Evolutionary conservation across 2,888 invertebrate genomes (phyloP).

Genomic region (Hermaeophaga mercurialis): DNA sequence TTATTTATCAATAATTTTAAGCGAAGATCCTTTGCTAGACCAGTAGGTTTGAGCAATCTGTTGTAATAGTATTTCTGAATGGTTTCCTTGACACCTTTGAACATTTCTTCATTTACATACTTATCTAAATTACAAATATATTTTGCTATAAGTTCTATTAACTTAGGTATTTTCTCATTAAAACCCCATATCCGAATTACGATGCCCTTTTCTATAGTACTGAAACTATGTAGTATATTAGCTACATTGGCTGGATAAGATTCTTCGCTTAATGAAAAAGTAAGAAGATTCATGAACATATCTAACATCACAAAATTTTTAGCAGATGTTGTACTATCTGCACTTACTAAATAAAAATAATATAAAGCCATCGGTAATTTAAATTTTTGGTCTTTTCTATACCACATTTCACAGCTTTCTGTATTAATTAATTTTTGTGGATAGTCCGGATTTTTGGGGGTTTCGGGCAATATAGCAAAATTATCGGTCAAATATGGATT

Average conservation of each 20-base stretch:
- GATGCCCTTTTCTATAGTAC: slow-evolving; percentile 38
- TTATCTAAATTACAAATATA: slow-evolving; percentile 65
- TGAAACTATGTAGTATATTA: slow-evolving; percentile 34
- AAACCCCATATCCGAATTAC: slow-evolving; percentile 41
- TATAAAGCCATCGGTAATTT: slow-evolving; percentile 77
- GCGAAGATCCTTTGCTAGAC: slow-evolving; percentile 62
- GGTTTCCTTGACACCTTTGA: slow-evolving; percentile 74
- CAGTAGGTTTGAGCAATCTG: slow-evolving; percentile 72
- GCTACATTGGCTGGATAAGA: slow-evolving; percentile 41
- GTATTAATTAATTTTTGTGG: slow-evolving; percentile 66
- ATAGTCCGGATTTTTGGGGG: slow-evolving; percentile 53
- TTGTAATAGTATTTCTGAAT: slow-evolving; percentile 73
- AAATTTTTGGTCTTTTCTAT: slow-evolving; percentile 82
- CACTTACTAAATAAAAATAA: slow-evolving; percentile 74
- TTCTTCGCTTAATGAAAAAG: slow-evolving; percentile 40
- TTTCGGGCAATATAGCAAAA: slow-evolving; percentile 65
- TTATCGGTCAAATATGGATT: slow-evolving; percentile 77
- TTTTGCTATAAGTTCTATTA: slow-evolving; percentile 72
- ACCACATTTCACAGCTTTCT: slow-evolving; percentile 75
- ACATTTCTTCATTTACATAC: slow-evolving; percentile 65
- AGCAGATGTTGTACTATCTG: slow-evolving; percentile 66
- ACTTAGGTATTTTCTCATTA: slow-evolving; percentile 55
- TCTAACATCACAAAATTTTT: slow-evolving; percentile 33
- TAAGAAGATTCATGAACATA: slow-evolving; percentile 38
- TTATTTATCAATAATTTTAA: slow-evolving; percentile 16